Evolutionary conservation across 92 coral and sea anemone genomes (phyloP).

Genomic region (Actinostola sp.): DNA sequence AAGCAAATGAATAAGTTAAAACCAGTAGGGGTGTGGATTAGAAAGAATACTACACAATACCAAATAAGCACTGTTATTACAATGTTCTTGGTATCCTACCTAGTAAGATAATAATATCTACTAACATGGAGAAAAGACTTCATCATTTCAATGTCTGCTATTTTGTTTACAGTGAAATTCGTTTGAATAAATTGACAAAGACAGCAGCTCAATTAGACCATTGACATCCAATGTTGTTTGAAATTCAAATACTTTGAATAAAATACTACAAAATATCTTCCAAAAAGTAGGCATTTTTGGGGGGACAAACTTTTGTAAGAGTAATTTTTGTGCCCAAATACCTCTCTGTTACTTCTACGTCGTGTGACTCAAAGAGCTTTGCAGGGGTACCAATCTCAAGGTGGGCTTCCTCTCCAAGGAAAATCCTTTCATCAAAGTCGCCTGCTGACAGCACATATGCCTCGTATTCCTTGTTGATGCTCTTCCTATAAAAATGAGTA

Average conservation of each 20-base stretch:
- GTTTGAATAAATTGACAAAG: too few relatives aligned
- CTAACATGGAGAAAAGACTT: too few relatives aligned
- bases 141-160: too few relatives aligned
- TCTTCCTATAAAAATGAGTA: slow-evolving; percentile 47
- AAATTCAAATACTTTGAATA: too few relatives aligned
- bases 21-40: background rate
- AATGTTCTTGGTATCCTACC: background rate
- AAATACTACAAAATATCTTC: too few relatives aligned
- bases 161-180: too few relatives aligned
- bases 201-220: too few relatives aligned
- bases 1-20: background rate
- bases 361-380: slow-evolving; percentile 69
- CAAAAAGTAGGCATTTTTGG: too few relatives aligned
- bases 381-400: slow-evolving; percentile 95
- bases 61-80: background rate
- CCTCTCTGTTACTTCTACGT: slow-evolving; percentile 81
- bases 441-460: slow-evolving; percentile 97
- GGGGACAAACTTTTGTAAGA: background rate
- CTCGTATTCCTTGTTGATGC: slow-evolving; percentile 78
- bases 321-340: background rate
- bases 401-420: slow-evolving; percentile 90
- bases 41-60: background rate
- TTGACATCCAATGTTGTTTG: too few relatives aligned
- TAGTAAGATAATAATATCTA: background rate
- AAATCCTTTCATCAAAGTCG: slow-evolving; percentile 97